These are phyloP conservation scores for Thymelicus acteon DNA, from an alignment of 2,888 invertebrate genomes.

Conservation along the genomic window DNA sequence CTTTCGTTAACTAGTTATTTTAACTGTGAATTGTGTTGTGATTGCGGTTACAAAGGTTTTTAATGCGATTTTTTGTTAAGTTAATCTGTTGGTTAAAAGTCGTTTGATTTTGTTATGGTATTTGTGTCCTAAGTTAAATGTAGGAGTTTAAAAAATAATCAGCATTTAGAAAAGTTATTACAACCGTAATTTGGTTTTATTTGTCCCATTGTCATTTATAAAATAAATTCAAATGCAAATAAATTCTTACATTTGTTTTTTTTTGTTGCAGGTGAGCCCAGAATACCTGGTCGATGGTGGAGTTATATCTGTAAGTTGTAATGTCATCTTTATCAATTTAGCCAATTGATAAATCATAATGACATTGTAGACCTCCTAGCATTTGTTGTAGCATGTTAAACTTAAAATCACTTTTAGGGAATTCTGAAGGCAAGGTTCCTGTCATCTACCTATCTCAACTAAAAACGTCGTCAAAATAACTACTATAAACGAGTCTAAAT, in stretches of 20 bases:
- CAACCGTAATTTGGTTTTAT: too few relatives aligned
- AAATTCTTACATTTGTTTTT: slow-evolving; percentile 37
- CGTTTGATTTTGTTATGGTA: background rate
- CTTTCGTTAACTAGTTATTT: slow-evolving; percentile 10
- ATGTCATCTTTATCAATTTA: slow-evolving; percentile 35
- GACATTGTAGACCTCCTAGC: slow-evolving; percentile 17
- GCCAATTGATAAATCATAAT: slow-evolving; percentile 14
- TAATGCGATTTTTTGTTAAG: background rate
- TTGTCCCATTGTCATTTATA: too few relatives aligned
- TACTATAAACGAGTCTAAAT: background rate
- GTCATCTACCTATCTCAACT: background rate
- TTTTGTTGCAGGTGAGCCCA: slow-evolving; percentile 70
- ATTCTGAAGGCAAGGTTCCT: background rate
- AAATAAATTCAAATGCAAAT: background rate
- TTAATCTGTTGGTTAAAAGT: background rate
- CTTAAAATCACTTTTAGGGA: background rate
- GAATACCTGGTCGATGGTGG: slow-evolving; percentile 59
- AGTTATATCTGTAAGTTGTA: slow-evolving; percentile 49
- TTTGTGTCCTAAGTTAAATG: background rate
- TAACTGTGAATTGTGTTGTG: slow-evolving; percentile 9
- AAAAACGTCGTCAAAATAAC: background rate
- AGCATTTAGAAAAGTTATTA: too few relatives aligned
- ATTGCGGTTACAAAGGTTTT: background rate
- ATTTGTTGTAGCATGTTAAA: background rate
- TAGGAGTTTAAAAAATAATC: too few relatives aligned